Percentiles rank a stretch among this genome's conserved stretches.
These are phyloP conservation scores for Clusia tigrina DNA, from an alignment of 2,888 invertebrate genomes.

Conservation along the genomic window DNA sequence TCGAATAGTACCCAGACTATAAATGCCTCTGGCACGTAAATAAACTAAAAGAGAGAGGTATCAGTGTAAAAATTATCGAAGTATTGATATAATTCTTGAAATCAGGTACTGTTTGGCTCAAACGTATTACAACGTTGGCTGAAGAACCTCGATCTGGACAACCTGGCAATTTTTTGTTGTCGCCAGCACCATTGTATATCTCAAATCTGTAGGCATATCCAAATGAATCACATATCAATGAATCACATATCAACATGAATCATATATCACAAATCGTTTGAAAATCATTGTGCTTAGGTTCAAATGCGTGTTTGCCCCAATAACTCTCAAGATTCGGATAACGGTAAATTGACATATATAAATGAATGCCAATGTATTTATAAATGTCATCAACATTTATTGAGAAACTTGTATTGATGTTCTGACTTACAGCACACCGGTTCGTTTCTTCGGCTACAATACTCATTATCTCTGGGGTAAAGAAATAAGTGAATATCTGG, in stretches of 20 bases:
- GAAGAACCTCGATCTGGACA: constrained; percentile 33
- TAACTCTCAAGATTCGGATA: background rate
- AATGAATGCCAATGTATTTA: background rate
- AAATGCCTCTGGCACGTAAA: no score
- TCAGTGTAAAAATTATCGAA: no score
- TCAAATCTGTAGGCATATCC: constrained; percentile 25
- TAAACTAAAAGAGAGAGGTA: no score
- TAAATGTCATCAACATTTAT: background rate
- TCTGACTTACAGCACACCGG: background rate
- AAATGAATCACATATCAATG: no score
- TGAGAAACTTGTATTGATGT: background rate
- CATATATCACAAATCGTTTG: no score
- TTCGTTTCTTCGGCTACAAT: background rate
- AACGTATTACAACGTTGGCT: no score
- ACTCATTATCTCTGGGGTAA: background rate
- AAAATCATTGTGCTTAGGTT: background rate
- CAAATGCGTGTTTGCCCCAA: background rate
- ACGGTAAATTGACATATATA: background rate
- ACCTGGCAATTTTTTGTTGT: no score
- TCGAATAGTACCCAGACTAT: no score
- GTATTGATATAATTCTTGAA: no score
- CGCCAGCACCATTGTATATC: constrained; percentile 26
- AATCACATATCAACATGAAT: no score
- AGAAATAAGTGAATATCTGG: background rate
- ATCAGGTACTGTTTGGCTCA: no score